Conservation (phyloP, 2,888 invertebrate species). For the Zeuzera pyrina region DNA sequence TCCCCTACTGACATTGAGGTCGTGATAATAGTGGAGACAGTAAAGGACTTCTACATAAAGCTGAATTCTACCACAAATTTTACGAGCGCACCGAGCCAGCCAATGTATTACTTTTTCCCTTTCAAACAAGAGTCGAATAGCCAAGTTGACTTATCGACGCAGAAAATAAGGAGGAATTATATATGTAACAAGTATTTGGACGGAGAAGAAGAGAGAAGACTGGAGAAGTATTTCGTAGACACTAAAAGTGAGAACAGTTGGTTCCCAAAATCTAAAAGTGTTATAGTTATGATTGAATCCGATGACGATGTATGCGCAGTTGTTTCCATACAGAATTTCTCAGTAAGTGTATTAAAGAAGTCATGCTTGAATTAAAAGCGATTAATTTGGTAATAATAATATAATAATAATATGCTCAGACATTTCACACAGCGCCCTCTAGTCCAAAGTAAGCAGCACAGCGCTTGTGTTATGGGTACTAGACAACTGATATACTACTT, state of each 20-base stretch:
- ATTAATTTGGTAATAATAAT: no score
- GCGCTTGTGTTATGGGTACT: no score
- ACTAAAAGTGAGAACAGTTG: constrained; percentile 30
- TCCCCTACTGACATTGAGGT: constrained; percentile 72
- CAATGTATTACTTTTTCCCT: constrained; percentile 69
- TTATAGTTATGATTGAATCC: constrained; percentile 77
- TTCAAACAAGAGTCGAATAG: constrained; percentile 49
- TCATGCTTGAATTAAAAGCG: no score
- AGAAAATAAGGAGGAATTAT: constrained; percentile 50
- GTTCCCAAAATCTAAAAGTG: constrained; percentile 56
- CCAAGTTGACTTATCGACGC: constrained; percentile 32
- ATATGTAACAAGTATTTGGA: constrained; percentile 70
- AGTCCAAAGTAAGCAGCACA: no score
- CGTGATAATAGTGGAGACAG: constrained; percentile 70
- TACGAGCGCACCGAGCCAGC: constrained; percentile 59
- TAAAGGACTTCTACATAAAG: constrained; percentile 73
- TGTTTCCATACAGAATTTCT: constrained; percentile 84
- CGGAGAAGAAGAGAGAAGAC: constrained; percentile 19
- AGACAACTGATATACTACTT: no score
- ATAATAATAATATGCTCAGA: no score
- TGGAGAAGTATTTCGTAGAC: constrained; percentile 24
- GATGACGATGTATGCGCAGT: constrained; percentile 80
- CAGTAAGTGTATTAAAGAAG: constrained; percentile 72
- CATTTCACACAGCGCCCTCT: no score
- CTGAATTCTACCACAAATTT: constrained; percentile 51